These are phyloP conservation scores for Sepioteuthis lessoniana DNA, from an alignment of 2,888 invertebrate species.

Conservation along the genomic window DNA sequence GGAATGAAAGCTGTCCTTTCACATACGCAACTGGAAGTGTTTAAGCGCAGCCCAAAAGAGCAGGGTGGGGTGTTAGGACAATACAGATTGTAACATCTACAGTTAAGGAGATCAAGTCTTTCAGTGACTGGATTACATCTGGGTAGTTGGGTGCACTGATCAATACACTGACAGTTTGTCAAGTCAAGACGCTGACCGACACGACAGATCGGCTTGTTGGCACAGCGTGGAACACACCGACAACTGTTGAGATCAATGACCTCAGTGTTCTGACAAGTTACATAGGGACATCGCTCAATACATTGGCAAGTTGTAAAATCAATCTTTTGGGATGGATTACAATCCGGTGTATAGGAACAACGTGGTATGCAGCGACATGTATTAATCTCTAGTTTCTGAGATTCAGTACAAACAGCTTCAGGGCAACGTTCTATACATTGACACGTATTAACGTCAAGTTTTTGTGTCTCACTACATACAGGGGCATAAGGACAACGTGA, in stretches of 20 bases:
- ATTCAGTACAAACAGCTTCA: background rate
- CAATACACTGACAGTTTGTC: background rate
- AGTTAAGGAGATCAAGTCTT: conserved; percentile 24
- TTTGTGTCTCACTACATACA: background rate
- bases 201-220: background rate
- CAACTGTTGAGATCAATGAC: background rate
- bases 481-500: background rate
- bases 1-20: background rate
- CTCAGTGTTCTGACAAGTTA: background rate
- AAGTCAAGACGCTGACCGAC: background rate
- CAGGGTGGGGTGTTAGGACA: background rate
- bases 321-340: background rate
- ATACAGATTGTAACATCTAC: conserved; percentile 36
- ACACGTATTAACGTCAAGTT: background rate
- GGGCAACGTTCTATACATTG: background rate
- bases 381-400: background rate
- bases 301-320: background rate
- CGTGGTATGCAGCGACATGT: background rate
- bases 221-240: background rate
- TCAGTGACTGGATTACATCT: background rate
- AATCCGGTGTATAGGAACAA: background rate
- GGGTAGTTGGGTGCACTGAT: background rate
- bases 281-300: background rate
- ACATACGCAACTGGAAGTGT: background rate
- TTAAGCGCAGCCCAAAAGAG: background rate